phyloP scores from a whole-genome alignment of 1,140 invertebrate genomes.

The Odontomachus brunneus region DNA sequence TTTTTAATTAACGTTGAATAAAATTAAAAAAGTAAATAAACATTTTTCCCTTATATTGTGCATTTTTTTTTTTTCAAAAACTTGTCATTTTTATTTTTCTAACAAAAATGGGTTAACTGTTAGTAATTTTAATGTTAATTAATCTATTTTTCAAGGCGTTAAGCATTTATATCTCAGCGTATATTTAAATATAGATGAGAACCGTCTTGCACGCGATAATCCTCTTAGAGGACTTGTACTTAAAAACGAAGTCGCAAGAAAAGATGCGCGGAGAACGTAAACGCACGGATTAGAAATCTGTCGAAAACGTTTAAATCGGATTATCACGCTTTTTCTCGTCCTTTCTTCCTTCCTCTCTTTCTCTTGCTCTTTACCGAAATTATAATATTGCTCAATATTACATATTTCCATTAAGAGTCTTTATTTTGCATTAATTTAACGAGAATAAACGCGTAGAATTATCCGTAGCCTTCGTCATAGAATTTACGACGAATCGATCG shows the following conservation, averaged over 20 bases:
- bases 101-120: too few relatives aligned
- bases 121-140: constrained; percentile 11
- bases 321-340: constrained; percentile 6
- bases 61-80: too few relatives aligned
- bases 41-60: too few relatives aligned
- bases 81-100: too few relatives aligned
- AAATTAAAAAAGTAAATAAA: too few relatives aligned
- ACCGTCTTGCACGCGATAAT: background rate
- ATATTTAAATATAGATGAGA: constrained; percentile 23
- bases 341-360: background rate
- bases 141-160: background rate
- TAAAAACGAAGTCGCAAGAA: background rate
- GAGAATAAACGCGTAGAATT: constrained; percentile 27
- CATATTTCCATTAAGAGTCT: background rate
- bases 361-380: background rate
- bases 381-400: constrained; percentile 2
- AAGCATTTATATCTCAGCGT: constrained; percentile 1
- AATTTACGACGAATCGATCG: constrained; percentile 9
- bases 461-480: constrained; percentile 25
- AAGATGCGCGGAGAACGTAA: constrained; percentile 1
- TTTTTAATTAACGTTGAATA: too few relatives aligned
- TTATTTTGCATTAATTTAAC: constrained; percentile 24
- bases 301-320: constrained; percentile 48
- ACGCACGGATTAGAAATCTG: constrained; percentile 17
- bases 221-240: constrained; percentile 15